A percentile compares a stretch with the other conserved stretches of the same genome.
Conservation (phyloP, 2,797 vertebrate genomes). For the Valencia hispanica region DNA sequence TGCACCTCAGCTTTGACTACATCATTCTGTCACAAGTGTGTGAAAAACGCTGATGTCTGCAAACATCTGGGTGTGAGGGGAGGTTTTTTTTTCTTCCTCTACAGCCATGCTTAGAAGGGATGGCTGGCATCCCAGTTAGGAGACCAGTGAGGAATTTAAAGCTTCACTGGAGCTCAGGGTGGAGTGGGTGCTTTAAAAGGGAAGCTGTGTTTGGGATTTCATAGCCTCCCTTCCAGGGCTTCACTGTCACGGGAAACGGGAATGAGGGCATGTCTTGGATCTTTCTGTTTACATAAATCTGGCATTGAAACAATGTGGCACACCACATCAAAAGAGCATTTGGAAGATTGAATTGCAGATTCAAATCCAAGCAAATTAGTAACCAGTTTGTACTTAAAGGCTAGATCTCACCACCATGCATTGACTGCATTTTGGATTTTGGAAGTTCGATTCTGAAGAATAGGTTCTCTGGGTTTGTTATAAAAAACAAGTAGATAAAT, state of each 20-base stretch:
- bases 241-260: slow-evolving; percentile 41
- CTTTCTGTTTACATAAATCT: slow-evolving; percentile 44
- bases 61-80: slow-evolving; percentile 61
- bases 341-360: slow-evolving; percentile 17
- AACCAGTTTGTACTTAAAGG: slow-evolving; percentile 23
- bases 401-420: not conserved
- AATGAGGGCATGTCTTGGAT: slow-evolving; percentile 43
- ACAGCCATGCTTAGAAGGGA: slow-evolving; percentile 46
- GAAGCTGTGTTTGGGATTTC: slow-evolving; percentile 37
- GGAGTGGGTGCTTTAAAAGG: slow-evolving; percentile 51
- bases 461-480: not conserved
- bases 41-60: slow-evolving; percentile 71
- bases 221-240: slow-evolving; percentile 33
- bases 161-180: slow-evolving; percentile 63
- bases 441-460: not conserved
- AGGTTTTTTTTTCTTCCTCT: slow-evolving; percentile 20
- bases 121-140: slow-evolving; percentile 67
- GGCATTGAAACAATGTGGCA: slow-evolving; percentile 37
- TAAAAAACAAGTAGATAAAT: not conserved
- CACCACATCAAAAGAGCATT: slow-evolving; percentile 39
- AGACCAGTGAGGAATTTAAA: slow-evolving; percentile 75
- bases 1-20: slow-evolving; percentile 54
- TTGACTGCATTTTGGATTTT: not conserved
- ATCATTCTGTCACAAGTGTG: slow-evolving; percentile 60
- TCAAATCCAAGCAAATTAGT: slow-evolving; percentile 49